phyloP scores from a whole-genome alignment of 35 echinoderm and acorn worm species.

The Apostichopus californicus region DNA sequence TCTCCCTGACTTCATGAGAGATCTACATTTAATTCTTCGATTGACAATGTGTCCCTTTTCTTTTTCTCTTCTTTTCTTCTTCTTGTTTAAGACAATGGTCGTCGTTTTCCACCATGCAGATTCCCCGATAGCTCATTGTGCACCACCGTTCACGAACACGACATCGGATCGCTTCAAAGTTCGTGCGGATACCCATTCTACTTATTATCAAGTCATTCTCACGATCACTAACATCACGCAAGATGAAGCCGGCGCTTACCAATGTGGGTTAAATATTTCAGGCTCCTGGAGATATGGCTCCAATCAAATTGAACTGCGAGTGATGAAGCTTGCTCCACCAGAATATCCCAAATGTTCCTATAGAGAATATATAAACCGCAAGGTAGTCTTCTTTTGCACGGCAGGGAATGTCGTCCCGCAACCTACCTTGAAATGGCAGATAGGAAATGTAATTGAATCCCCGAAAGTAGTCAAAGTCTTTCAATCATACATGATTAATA shows the following conservation, averaged over 20 bases:
- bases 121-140: too few relatives aligned
- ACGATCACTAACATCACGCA: background rate
- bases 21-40: too few relatives aligned
- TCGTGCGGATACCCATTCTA: background rate
- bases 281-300: background rate
- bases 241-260: background rate
- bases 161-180: background rate
- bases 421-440: background rate
- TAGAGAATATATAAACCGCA: background rate
- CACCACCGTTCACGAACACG: background rate
- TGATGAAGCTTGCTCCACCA: background rate
- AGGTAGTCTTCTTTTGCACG: background rate
- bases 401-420: slow-evolving; percentile 9
- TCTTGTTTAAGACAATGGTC: too few relatives aligned
- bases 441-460: background rate
- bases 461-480: background rate
- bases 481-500: background rate
- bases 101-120: too few relatives aligned
- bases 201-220: background rate
- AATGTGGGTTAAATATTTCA: background rate
- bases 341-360: slow-evolving; percentile 6
- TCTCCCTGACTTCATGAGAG: too few relatives aligned
- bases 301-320: background rate
- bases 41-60: too few relatives aligned
- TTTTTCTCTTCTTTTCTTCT: too few relatives aligned